These are phyloP conservation scores for Eumaeus atala DNA, from an alignment of 1,140 invertebrate species.

Conservation along the genomic window DNA sequence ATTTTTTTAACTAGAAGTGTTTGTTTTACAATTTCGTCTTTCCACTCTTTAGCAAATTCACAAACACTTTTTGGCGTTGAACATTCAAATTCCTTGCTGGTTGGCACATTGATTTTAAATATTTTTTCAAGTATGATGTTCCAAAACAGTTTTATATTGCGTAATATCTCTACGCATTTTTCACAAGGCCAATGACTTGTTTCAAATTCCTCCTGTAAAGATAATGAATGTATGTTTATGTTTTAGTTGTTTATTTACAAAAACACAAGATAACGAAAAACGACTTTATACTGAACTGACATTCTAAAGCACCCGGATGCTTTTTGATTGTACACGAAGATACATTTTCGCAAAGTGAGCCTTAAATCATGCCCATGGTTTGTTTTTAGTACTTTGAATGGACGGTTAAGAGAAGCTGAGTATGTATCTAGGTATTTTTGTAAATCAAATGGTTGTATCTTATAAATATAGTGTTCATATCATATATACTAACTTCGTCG, in stretches of 20 bases:
- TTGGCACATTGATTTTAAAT: constrained; percentile 41
- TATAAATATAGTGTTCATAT: no score
- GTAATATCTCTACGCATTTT: constrained; percentile 51
- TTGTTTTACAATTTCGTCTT: constrained; percentile 48
- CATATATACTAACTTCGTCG: constrained; percentile 40
- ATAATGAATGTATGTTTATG: constrained; percentile 14
- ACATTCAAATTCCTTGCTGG: constrained; percentile 26
- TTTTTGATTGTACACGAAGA: no score
- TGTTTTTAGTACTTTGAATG: no score
- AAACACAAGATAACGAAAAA: no score
- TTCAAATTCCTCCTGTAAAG: constrained; percentile 55
- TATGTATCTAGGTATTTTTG: no score
- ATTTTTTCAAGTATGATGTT: constrained; percentile 55
- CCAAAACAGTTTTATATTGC: constrained; percentile 65
- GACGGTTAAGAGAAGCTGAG: no score
- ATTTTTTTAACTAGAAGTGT: constrained; percentile 41
- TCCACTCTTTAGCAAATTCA: constrained; percentile 42
- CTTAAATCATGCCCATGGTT: no score
- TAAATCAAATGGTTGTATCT: no score
- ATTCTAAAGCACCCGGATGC: no score
- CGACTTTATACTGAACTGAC: no score
- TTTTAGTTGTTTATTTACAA: no score
- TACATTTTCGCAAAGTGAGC: no score
- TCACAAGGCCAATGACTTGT: constrained; percentile 63
- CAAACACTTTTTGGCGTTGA: constrained; percentile 28